These are phyloP conservation scores for Osmerus mordax DNA, from an alignment of 2,113 vertebrate species.

Conservation along the genomic window DNA sequence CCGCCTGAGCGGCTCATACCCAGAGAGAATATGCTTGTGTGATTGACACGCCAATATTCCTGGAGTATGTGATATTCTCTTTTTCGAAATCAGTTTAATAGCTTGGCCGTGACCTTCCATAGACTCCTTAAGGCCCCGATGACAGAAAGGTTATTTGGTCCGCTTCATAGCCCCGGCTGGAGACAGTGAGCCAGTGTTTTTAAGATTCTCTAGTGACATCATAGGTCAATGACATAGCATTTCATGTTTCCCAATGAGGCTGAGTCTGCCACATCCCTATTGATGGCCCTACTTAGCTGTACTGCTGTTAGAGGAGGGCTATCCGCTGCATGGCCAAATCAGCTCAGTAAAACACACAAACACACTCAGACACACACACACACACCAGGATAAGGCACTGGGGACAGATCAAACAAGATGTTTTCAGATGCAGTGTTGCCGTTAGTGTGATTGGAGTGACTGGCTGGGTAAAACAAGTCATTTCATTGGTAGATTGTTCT, in stretches of 20 bases:
- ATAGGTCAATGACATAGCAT: slow-evolving; percentile 28
- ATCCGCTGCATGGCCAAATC: neutral
- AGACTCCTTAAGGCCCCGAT: slow-evolving; percentile 18
- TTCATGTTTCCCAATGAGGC: slow-evolving; percentile 17
- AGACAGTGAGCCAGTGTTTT: slow-evolving; percentile 18
- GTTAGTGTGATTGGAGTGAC: too few relatives aligned
- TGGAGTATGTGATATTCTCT: slow-evolving; percentile 6
- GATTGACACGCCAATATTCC: slow-evolving; percentile 13
- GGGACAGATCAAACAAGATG: too few relatives aligned
- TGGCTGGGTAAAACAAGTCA: too few relatives aligned
- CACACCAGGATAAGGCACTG: too few relatives aligned
- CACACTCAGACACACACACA: too few relatives aligned
- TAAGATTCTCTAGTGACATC: slow-evolving; percentile 27
- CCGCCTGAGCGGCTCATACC: neutral
- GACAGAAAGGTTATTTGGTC: slow-evolving; percentile 28
- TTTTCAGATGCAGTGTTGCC: too few relatives aligned
- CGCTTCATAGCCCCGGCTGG: slow-evolving; percentile 19
- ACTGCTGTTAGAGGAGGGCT: neutral
- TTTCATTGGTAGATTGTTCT: too few relatives aligned
- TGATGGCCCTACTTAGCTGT: neutral
- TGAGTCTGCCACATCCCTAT: slow-evolving; percentile 2
- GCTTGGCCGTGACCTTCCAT: slow-evolving; percentile 28
- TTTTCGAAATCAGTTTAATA: slow-evolving; percentile 12
- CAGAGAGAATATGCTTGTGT: slow-evolving; percentile 2
- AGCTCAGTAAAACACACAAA: too few relatives aligned